These are phyloP conservation scores for Punctoribates punctum DNA, from an alignment of 2,888 invertebrate species.

Conservation along the genomic window DNA sequence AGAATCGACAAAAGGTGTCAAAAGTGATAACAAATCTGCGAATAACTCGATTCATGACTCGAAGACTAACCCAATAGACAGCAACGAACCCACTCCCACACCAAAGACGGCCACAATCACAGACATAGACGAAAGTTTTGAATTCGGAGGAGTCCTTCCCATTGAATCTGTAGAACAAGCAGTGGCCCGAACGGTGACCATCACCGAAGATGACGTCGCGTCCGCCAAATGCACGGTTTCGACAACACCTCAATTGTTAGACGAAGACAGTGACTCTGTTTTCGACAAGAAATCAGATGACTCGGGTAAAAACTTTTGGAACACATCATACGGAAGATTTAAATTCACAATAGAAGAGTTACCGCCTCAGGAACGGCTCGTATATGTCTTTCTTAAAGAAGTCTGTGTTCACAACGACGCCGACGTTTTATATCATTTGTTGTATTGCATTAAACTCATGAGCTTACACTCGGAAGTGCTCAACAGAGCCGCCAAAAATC, in stretches of 20 bases:
- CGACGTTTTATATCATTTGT: slow-evolving; percentile 85
- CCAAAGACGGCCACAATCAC: slow-evolving; percentile 81
- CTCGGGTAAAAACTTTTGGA: slow-evolving; percentile 65
- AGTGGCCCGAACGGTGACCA: slow-evolving; percentile 77
- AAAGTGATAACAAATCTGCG: not conserved
- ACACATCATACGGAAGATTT: slow-evolving; percentile 86
- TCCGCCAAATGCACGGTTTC: slow-evolving; percentile 70
- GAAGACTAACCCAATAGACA: not conserved
- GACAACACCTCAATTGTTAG: slow-evolving; percentile 60
- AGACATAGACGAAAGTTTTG: slow-evolving; percentile 73
- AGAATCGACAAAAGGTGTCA: slow-evolving; percentile 3
- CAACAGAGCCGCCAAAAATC: slow-evolving; percentile 76
- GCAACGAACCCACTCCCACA: slow-evolving; percentile 36
- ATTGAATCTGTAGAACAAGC: slow-evolving; percentile 67
- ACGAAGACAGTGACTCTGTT: slow-evolving; percentile 52
- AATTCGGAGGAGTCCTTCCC: slow-evolving; percentile 79
- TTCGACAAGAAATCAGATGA: slow-evolving; percentile 53
- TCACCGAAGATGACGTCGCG: slow-evolving; percentile 82
- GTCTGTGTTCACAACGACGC: slow-evolving; percentile 64
- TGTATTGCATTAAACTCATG: slow-evolving; percentile 84
- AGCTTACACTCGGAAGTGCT: slow-evolving; percentile 91
- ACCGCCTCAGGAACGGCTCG: slow-evolving; percentile 86
- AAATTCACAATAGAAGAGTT: slow-evolving; percentile 82
- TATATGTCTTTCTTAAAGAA: slow-evolving; percentile 72
- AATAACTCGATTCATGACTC: not conserved